These are phyloP conservation scores for Acinonyx jubatus DNA, from an alignment of 2,113 vertebrate species.

Conservation along the genomic window DNA sequence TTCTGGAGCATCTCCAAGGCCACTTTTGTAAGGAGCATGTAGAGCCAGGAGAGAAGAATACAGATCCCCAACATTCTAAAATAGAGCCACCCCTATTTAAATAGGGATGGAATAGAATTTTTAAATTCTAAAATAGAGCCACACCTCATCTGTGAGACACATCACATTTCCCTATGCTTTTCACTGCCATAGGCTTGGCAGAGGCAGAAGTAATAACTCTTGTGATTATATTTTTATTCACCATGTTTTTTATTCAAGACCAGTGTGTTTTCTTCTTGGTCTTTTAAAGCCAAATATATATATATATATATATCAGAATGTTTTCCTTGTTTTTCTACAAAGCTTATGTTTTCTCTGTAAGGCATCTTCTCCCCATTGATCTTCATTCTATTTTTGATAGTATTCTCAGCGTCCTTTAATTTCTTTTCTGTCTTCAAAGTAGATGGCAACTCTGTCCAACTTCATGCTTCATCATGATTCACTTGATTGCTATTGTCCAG, in stretches of 20 bases:
- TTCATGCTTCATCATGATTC: background rate
- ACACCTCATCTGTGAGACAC: background rate
- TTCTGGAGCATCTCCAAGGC: background rate
- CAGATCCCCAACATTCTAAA: background rate
- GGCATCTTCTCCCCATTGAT: background rate
- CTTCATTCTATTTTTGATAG: background rate
- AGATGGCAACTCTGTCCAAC: background rate
- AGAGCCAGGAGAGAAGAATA: background rate
- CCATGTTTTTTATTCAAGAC: background rate
- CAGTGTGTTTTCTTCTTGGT: background rate
- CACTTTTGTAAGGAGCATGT: background rate
- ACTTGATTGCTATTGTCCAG: background rate
- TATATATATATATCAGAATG: background rate
- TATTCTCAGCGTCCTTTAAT: background rate
- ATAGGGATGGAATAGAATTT: no score
- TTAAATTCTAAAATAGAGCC: background rate
- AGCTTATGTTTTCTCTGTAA: background rate
- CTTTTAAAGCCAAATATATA: background rate
- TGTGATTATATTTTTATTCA: background rate
- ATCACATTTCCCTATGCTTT: background rate
- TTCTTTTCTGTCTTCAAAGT: constrained; percentile 18
- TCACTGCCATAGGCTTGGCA: background rate
- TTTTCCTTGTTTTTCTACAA: background rate
- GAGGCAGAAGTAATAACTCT: background rate
- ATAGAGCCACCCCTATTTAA: background rate